A percentile compares a stretch with the other conserved stretches of the same genome.
Conservation (phyloP, 2,113 vertebrate genomes). For the human region DNA sequence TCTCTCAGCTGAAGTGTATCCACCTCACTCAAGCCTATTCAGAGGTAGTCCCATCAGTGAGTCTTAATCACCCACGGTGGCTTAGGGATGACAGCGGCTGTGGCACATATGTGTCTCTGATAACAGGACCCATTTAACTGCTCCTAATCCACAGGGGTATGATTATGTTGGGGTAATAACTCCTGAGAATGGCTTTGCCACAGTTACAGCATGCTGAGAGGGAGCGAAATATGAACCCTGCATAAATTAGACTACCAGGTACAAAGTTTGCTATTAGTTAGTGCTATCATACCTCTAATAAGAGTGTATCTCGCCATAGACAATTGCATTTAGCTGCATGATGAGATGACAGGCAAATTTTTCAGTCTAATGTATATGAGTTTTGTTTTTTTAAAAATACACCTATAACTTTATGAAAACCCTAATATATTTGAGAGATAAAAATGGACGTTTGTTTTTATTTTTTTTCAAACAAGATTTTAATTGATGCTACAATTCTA, state of each 20-base stretch:
- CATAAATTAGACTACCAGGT: conserved; percentile 26
- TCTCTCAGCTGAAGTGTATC: background rate
- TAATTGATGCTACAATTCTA: background rate
- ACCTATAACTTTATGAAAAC: background rate
- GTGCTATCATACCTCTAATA: background rate
- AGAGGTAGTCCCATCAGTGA: background rate
- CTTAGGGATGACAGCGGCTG: conserved; percentile 48
- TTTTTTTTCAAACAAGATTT: background rate
- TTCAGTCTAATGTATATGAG: background rate
- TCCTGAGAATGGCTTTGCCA: conserved; percentile 43
- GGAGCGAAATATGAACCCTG: background rate
- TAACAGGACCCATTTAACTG: conserved; percentile 56
- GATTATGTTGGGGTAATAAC: conserved; percentile 40
- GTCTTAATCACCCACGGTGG: conserved; percentile 63
- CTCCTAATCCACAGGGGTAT: conserved; percentile 42
- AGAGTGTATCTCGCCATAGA: background rate
- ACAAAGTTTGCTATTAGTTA: background rate
- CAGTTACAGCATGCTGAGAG: conserved; percentile 21
- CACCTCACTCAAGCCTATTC: background rate
- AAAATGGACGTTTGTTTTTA: background rate
- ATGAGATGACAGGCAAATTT: background rate
- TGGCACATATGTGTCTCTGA: conserved; percentile 39
- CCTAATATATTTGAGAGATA: background rate
- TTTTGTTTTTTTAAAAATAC: background rate
- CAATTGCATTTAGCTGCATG: background rate